Base-by-base conservation (phyloP, 1,140 invertebrate species). In the Trinorchestia longiramus region DNA sequence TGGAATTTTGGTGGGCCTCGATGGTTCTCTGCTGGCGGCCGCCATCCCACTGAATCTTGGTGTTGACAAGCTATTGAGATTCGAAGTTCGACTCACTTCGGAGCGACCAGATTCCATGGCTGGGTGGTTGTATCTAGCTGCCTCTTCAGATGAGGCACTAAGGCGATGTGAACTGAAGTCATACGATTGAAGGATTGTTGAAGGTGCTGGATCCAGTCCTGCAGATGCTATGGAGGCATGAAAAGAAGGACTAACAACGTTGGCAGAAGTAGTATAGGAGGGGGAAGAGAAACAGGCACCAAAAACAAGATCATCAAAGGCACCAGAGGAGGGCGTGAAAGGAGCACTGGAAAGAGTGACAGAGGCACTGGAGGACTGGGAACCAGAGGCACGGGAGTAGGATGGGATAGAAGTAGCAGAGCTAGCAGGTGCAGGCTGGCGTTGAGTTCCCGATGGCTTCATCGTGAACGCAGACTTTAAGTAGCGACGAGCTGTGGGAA, bases 251-350 rank as follows among this genome's bases (percentile, higher is more conserved):
- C 4, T 42, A 28, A 17, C 43, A 4, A 90, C 28, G 43, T 15
- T 41, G 8, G 28, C 88, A 42, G 43, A 42, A 43, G 88, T 42
- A 43, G 88, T 15, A 90, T 19, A 90, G 28, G 8, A 43, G 6
- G 88, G 15, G 15, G 88, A 41, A 90, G 88, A 77, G 62, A 77
- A 36, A 90, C 41, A 90, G 43, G 88, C 88, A 90, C 88, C 88
- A 41, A 41, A 90, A 28, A 90, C 42, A 28, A 43, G 28, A 42
- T 36, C 88, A 43, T 42, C 28, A 90, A 90, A 90, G 88, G 88
- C 88, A 90, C 88, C 88, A 90, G 88, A 42, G 88, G 88, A 90
- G 88, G 88, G 88, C 88, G n/a, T 90, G 88, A 90, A 8, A 41
- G 88, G 88, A 77, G 62, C 62, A 77, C 62, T 77, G 62, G 62